Conservation (phyloP, 2,797 vertebrate genomes). For the Margarornis squamiger region DNA sequence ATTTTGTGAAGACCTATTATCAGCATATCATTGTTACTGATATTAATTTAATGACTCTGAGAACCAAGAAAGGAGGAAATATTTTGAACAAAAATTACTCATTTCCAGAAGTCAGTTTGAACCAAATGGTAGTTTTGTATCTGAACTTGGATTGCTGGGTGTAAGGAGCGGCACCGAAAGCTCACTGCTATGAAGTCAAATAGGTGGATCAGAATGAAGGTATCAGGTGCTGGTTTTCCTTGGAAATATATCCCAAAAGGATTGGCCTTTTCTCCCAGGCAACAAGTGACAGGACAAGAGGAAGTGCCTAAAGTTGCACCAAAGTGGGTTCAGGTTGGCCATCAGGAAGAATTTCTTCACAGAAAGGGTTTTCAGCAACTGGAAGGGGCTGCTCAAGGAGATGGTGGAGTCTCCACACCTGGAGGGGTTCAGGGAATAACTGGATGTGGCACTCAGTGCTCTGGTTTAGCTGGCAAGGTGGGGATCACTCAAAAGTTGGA, state of each 20-base stretch:
- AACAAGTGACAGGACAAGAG: not conserved
- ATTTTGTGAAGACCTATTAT: not conserved
- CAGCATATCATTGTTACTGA: not conserved
- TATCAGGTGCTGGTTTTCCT: not conserved
- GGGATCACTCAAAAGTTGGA: not conserved
- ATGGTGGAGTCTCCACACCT: not conserved
- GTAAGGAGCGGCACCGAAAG: not conserved
- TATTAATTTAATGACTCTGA: not conserved
- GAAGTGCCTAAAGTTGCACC: not conserved
- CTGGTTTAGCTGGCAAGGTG: not conserved
- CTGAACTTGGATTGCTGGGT: not conserved
- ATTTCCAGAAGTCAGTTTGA: not conserved
- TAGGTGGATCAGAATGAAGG: not conserved
- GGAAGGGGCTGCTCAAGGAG: not conserved
- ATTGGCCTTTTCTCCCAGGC: not conserved
- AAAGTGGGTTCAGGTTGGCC: not conserved
- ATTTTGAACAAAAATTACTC: not conserved
- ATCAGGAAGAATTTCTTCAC: not conserved
- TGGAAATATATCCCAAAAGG: not conserved
- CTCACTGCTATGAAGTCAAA: not conserved
- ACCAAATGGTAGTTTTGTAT: not conserved
- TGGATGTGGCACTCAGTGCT: not conserved
- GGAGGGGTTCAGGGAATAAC: not conserved
- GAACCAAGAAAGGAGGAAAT: not conserved
- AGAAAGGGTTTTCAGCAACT: not conserved